These are phyloP conservation scores for Mythimna pallens DNA, from an alignment of 2,888 invertebrate genomes.

Conservation along the genomic window DNA sequence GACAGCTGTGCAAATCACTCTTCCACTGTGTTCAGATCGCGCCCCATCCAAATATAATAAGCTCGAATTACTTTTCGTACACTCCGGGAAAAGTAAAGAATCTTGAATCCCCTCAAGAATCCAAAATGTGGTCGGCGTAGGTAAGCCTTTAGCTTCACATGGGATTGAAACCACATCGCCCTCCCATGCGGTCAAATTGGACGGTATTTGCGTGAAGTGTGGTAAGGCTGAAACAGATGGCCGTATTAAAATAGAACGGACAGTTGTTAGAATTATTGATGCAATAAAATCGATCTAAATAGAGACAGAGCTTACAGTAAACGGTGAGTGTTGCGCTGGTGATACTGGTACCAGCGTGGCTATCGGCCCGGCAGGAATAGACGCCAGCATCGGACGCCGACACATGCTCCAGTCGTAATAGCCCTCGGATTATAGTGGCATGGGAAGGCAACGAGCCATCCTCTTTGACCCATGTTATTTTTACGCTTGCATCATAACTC, in stretches of 20 bases:
- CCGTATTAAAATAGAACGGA: conserved; percentile 84
- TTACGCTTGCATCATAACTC: conserved; percentile 86
- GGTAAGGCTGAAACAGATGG: conserved; percentile 95
- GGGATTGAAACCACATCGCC: conserved; percentile 97
- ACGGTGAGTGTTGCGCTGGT: conserved; percentile 97
- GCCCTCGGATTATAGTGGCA: conserved; percentile 84
- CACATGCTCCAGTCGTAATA: conserved; percentile 95
- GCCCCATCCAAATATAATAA: conserved; percentile 87
- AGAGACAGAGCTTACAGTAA: conserved; percentile 94
- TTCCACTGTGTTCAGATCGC: conserved; percentile 85
- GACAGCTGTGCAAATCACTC: conserved; percentile 88
- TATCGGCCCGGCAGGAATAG: conserved; percentile 97
- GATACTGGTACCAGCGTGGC: conserved; percentile 96
- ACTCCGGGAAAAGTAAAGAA: conserved; percentile 89
- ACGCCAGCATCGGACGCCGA: conserved; percentile 96
- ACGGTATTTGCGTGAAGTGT: conserved; percentile 95
- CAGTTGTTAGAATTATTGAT: conserved; percentile 81
- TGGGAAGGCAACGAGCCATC: conserved; percentile 84
- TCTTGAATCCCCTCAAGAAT: conserved; percentile 97
- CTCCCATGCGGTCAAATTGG: conserved; percentile 96
- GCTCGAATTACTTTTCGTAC: conserved; percentile 87
- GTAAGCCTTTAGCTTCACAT: conserved; percentile 97
- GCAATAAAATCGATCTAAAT: conserved; percentile 83
- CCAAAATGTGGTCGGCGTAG: conserved; percentile 98
- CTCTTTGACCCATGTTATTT: conserved; percentile 89